Conservation (phyloP, 2,888 invertebrate genomes). For the Pyralis farinalis region DNA sequence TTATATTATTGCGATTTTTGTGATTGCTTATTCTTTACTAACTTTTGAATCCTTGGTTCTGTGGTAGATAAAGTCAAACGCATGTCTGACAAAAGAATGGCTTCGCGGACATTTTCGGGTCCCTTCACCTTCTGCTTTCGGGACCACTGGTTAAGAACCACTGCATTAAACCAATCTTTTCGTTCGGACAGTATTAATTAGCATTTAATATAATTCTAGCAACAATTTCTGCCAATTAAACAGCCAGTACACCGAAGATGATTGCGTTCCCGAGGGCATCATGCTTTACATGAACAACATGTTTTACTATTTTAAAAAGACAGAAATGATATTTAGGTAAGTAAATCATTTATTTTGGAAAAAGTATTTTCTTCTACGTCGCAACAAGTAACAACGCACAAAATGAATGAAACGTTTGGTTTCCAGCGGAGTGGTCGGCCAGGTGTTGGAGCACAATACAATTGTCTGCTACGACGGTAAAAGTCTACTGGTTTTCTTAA, state of each 20-base stretch:
- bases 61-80: no score
- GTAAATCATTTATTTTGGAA: slow-evolving; percentile 6
- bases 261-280: slow-evolving; percentile 47
- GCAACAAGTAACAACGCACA: no score
- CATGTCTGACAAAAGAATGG: no score
- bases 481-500: slow-evolving; percentile 46
- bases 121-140: no score
- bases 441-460: slow-evolving; percentile 34
- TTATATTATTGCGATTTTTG: no score
- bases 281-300: slow-evolving; percentile 36
- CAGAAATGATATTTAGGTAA: slow-evolving; percentile 28
- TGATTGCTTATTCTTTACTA: no score
- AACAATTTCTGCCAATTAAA: slow-evolving; percentile 65
- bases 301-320: slow-evolving; percentile 41
- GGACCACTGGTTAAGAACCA: no score
- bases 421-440: slow-evolving; percentile 34
- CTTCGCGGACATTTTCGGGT: no score
- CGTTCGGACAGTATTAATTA: not conserved
- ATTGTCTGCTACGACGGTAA: slow-evolving; percentile 64
- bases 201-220: slow-evolving; percentile 31
- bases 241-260: slow-evolving; percentile 43
- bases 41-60: no score
- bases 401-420: no score
- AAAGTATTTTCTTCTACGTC: no score
- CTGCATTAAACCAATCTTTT: no score